A percentile compares a stretch with the other conserved stretches of the same genome.
These are phyloP conservation scores for Caranx ignobilis DNA, from an alignment of 2,113 vertebrate species.

Conservation along the genomic window DNA sequence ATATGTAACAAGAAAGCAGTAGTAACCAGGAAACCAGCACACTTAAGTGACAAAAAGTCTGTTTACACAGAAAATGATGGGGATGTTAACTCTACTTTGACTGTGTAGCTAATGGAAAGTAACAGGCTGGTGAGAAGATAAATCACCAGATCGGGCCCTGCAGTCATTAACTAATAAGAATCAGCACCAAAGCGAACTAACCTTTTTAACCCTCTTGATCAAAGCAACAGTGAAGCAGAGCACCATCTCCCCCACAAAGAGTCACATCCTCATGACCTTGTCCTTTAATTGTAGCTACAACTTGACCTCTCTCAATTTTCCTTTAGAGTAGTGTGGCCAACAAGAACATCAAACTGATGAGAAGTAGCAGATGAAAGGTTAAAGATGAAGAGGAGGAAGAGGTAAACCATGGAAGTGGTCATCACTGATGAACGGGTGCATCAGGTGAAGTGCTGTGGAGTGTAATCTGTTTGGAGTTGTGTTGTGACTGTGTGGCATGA, in stretches of 20 bases:
- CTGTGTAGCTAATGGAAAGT: slow-evolving; percentile 18
- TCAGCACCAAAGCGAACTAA: slow-evolving; percentile 26
- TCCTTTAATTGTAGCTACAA: not conserved
- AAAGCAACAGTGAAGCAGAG: slow-evolving; percentile 16
- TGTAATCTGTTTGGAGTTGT: slow-evolving; percentile 9
- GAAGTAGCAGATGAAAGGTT: slow-evolving; percentile 5
- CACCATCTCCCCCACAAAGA: slow-evolving; percentile 13
- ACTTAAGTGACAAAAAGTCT: slow-evolving; percentile 22
- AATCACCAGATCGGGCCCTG: slow-evolving; percentile 10
- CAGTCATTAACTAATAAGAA: slow-evolving; percentile 42
- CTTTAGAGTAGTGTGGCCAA: slow-evolving; percentile 34
- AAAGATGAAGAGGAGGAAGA: slow-evolving; percentile 18
- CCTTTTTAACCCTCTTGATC: slow-evolving; percentile 31
- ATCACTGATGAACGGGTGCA: slow-evolving; percentile 22
- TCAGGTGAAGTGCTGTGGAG: slow-evolving; percentile 15
- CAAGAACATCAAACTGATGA: slow-evolving; percentile 32
- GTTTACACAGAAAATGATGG: slow-evolving; percentile 36
- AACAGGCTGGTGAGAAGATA: slow-evolving; percentile 6
- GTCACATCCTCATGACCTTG: slow-evolving; percentile 16
- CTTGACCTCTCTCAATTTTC: slow-evolving; percentile 37
- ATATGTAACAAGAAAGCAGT: slow-evolving; percentile 26
- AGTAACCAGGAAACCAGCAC: slow-evolving; percentile 33
- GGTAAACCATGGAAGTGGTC: slow-evolving; percentile 4
- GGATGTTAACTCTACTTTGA: slow-evolving; percentile 17
- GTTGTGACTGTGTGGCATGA: not conserved